phyloP scores from a whole-genome alignment of 2,797 vertebrate genomes.

The Arctocebus calabarensis region DNA sequence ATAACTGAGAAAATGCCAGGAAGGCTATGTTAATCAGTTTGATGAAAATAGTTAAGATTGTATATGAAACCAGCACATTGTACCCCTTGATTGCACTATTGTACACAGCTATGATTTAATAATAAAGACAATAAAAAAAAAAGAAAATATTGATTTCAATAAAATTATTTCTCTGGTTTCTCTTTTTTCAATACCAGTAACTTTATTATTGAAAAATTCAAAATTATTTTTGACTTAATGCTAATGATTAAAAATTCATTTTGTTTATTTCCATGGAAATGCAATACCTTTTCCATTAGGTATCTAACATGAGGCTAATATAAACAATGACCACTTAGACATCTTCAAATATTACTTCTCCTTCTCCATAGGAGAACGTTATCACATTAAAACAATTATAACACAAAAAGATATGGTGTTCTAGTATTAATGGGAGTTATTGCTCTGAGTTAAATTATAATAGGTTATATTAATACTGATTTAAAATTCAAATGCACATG shows the following conservation, averaged over 20 bases:
- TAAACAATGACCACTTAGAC: not conserved
- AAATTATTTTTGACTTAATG: slow-evolving; percentile 2
- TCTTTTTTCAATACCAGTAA: not conserved
- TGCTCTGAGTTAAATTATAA: not conserved
- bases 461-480: not conserved
- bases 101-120: no score
- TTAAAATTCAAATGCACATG: slow-evolving; percentile 26
- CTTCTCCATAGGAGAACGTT: not conserved
- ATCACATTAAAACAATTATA: not conserved
- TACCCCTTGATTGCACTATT: no score
- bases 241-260: not conserved
- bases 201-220: not conserved
- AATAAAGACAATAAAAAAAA: no score
- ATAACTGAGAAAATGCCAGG: no score
- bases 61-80: no score
- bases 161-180: slow-evolving; percentile 60
- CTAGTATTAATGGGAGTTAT: not conserved
- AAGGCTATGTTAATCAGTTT: no score
- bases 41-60: no score
- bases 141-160: not conserved
- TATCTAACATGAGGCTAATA: slow-evolving; percentile 36
- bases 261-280: not conserved
- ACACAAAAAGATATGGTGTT: not conserved
- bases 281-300: not conserved
- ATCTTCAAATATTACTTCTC: not conserved